Conservation (phyloP, 2,113 vertebrate genomes). For the Limnothrissa miodon region DNA sequence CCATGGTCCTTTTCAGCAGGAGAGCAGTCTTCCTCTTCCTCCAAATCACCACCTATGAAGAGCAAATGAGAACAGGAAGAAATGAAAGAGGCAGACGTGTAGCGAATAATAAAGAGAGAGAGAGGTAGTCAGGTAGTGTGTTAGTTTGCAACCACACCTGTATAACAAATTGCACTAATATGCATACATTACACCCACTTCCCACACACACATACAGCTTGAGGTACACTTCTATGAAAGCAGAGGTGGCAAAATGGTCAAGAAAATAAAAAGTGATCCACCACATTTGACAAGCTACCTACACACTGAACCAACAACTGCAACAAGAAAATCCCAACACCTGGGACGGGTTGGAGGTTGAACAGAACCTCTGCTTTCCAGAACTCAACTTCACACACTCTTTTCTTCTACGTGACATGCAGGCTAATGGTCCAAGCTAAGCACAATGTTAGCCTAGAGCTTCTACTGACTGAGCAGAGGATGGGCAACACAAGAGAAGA, state of each 20-base stretch:
- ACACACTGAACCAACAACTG: background rate
- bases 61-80: constrained; percentile 5
- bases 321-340: background rate
- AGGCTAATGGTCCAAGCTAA: background rate
- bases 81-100: too few relatives aligned
- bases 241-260: background rate
- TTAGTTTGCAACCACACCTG: background rate
- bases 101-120: too few relatives aligned
- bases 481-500: background rate
- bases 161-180: background rate
- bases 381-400: background rate
- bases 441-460: background rate
- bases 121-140: background rate
- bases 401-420: background rate
- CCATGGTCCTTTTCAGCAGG: constrained; percentile 50
- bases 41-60: constrained; percentile 56
- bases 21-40: constrained; percentile 54
- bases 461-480: background rate
- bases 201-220: constrained; percentile 18
- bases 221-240: constrained; percentile 35
- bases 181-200: background rate
- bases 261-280: background rate
- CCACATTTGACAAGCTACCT: background rate
- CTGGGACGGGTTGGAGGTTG: background rate
- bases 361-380: background rate